phyloP scores from a whole-genome alignment of 2,113 vertebrate species.

The Mesitornis unicolor region DNA sequence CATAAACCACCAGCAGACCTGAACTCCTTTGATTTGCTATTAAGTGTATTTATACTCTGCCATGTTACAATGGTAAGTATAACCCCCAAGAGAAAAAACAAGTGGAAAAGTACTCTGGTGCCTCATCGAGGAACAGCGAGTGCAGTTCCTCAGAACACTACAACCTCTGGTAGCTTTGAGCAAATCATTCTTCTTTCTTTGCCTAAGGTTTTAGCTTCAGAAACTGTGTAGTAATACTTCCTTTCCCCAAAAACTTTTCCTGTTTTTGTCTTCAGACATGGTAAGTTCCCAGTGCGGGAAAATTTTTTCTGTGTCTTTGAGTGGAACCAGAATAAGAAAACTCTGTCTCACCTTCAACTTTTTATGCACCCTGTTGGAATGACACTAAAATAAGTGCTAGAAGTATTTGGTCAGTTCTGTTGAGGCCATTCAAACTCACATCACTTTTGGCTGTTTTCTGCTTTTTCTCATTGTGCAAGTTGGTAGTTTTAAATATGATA shows the following conservation, averaged over 20 bases:
- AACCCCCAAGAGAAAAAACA: not conserved
- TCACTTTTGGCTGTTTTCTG: not conserved
- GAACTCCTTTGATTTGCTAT: not conserved
- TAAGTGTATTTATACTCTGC: not conserved
- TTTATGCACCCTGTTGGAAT: not conserved
- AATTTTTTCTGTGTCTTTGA: not conserved
- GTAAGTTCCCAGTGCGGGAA: not conserved
- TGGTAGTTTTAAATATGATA: not conserved
- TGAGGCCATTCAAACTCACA: not conserved
- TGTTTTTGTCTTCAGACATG: not conserved
- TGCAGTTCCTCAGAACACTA: not conserved
- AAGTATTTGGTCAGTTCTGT: not conserved
- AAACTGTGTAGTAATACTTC: not conserved
- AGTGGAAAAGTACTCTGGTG: not conserved
- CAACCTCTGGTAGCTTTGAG: not conserved
- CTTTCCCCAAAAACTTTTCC: not conserved
- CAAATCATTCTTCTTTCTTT: not conserved
- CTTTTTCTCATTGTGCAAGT: not conserved
- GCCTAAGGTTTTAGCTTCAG: not conserved
- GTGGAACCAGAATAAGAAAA: not conserved
- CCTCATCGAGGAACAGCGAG: not conserved
- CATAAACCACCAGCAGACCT: not conserved
- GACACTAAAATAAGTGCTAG: not conserved
- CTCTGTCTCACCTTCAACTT: not conserved
- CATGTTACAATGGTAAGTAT: not conserved